Percentiles rank a stretch among this genome's conserved stretches.
phyloP scores from a whole-genome alignment of 2,888 invertebrate genomes.

The Lochmaea capreae region DNA sequence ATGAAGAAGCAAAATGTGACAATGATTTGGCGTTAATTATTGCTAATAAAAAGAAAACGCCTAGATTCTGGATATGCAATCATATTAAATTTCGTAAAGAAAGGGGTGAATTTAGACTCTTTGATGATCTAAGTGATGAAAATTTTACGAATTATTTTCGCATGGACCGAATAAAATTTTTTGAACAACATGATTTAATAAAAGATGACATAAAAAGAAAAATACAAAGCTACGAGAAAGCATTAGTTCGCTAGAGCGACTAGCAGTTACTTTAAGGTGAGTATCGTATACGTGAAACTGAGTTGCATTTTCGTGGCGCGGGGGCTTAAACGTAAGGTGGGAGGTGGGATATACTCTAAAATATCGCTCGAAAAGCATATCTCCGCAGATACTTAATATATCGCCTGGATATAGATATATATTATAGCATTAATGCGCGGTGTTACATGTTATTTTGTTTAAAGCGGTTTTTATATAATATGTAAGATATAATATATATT shows the following conservation, averaged over 20 bases:
- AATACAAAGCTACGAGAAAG: too few species aligned
- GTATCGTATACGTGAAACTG: neutral
- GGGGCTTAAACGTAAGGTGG: slow-evolving; percentile 5
- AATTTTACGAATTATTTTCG: slow-evolving; percentile 28
- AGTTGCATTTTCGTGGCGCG: slow-evolving; percentile 9
- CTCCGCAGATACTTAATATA: slow-evolving; percentile 13
- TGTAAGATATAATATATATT: too few species aligned
- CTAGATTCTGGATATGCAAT: slow-evolving; percentile 25
- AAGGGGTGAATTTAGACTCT: slow-evolving; percentile 18
- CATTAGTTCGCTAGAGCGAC: too few species aligned
- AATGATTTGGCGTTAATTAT: slow-evolving; percentile 21
- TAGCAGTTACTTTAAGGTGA: too few species aligned
- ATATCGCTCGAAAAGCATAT: slow-evolving; percentile 16
- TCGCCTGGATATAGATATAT: slow-evolving; percentile 19
- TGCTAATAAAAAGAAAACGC: slow-evolving; percentile 24
- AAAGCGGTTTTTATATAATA: too few species aligned
- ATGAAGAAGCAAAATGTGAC: slow-evolving; percentile 23
- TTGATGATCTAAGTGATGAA: slow-evolving; percentile 29
- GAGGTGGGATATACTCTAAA: too few species aligned
- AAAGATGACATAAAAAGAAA: too few species aligned
- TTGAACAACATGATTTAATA: slow-evolving; percentile 3
- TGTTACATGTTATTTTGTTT: too few species aligned
- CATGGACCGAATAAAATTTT: slow-evolving; percentile 22
- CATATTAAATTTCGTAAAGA: slow-evolving; percentile 30
- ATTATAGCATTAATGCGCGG: too few species aligned